phyloP scores from a whole-genome alignment of 2,797 vertebrate genomes.

The Salarias fasciatus region DNA sequence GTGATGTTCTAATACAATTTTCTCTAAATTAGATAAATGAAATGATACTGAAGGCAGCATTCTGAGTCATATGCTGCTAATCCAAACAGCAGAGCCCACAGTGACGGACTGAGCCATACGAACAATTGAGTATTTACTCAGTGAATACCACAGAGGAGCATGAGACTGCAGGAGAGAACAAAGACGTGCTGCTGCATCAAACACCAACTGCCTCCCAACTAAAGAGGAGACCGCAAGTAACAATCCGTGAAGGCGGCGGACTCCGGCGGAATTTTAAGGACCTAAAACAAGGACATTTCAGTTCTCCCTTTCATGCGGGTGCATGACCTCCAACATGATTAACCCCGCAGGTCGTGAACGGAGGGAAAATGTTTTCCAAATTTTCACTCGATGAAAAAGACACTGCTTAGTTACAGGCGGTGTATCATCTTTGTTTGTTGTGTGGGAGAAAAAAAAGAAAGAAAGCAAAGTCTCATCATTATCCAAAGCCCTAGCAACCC shows the following conservation, averaged over 20 bases:
- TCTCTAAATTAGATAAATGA: conserved; percentile 5
- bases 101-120: conserved; percentile 27
- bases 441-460: conserved; percentile 65
- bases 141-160: conserved; percentile 42
- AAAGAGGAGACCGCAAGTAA: conserved; percentile 9
- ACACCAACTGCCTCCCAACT: conserved; percentile 24
- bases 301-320: conserved; percentile 7
- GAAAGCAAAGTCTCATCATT: conserved; percentile 74
- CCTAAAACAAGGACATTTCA: conserved; percentile 23
- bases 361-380: not conserved
- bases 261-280: conserved; percentile 21
- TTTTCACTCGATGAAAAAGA: conserved; percentile 36
- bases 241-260: conserved; percentile 4
- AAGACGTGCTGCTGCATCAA: conserved; percentile 37
- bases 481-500: conserved; percentile 81
- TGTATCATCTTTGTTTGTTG: conserved; percentile 59
- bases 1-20: too few species aligned
- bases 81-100: conserved; percentile 42
- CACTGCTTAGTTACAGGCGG: conserved; percentile 30
- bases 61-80: conserved; percentile 49
- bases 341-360: conserved; percentile 9
- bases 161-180: conserved; percentile 49
- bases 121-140: conserved; percentile 56
- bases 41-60: conserved; percentile 28
- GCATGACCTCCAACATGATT: conserved; percentile 27